Evolutionary conservation across 2,888 invertebrate species (phyloP).

Genomic region (Aphidoletes aphidimyza): DNA sequence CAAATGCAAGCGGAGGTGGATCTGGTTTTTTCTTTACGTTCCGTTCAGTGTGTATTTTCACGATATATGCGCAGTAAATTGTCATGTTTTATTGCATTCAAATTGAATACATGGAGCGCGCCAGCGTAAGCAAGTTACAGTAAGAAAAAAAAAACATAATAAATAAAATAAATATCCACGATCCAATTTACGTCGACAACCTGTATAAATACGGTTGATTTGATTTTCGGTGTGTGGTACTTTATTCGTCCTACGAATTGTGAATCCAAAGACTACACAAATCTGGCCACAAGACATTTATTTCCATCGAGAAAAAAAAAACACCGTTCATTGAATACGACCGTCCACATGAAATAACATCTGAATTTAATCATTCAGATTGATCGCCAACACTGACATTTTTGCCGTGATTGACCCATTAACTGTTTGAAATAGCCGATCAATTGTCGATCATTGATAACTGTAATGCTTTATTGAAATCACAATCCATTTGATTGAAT

Average conservation of each 20-base stretch:
- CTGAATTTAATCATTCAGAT: slow-evolving; percentile 6
- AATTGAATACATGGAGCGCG: slow-evolving; percentile 3
- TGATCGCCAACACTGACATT: neutral
- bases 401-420: neutral
- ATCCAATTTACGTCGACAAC: slow-evolving; percentile 16
- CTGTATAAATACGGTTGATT: neutral
- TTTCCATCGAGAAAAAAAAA: neutral
- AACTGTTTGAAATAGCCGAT: neutral
- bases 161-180: neutral
- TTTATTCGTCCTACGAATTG: neutral
- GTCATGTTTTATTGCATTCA: slow-evolving; percentile 37
- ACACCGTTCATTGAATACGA: neutral
- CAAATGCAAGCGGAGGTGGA: slow-evolving; percentile 29
- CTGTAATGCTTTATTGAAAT: neutral
- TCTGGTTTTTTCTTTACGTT: slow-evolving; percentile 1
- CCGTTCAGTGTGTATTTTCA: neutral
- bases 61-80: slow-evolving; percentile 15
- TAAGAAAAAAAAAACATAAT: neutral
- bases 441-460: slow-evolving; percentile 16
- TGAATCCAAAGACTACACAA: neutral
- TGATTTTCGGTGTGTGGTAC: neutral
- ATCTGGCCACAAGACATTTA: neutral
- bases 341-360: neutral
- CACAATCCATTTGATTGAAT: neutral
- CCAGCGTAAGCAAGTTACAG: neutral